Evolutionary conservation across 2,113 vertebrate genomes (phyloP), one percentile per base, ranked within the genome.

Genomic region (Phaethornis superciliosus): DNA sequence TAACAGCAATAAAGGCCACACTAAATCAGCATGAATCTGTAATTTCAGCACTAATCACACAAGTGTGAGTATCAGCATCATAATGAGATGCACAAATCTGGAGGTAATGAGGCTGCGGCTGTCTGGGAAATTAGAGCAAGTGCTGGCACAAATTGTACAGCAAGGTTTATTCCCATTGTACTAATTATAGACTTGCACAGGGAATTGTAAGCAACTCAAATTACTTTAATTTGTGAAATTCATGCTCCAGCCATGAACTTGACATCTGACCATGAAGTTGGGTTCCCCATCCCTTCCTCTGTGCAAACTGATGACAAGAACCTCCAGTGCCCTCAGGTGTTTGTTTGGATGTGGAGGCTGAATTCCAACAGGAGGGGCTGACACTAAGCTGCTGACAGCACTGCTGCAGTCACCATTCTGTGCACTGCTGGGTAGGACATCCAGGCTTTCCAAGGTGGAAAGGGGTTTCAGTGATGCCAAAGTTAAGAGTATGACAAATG

Each of bases 41-140:
- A 97, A 97, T 96, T 96, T 96, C 72, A 83, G 78, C 89, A 83
- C 95, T 97, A 94, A 96, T 97, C 69, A 78, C 89, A 91, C 87
- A 92, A 96, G 86, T 95, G 92, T 68, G 74, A 96, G 81, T 96
- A 94, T 96, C 94, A 94, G 93, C 92, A 96, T 96, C 81, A 64
- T 96, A 97, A 97, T 94, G 92, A 96, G 88, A 96, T 96, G 94
- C 95, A 95, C 96, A 96, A 91, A 97, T 98, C 93, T 96, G 92
- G 80, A 92, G 80, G 95, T 97, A 98, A 97, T 97, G 96, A 97
- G 95, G 90, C 94, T 95, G 60, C 55, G 86, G 71, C 77, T 96
- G 81, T 92, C 88, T 91, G 93, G 80, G 79, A 96, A 94, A 95
- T 95, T 77, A 84, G 71, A 90, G 62, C 49, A 82, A 96, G 81